A percentile compares a stretch with the other conserved stretches of the same genome.
phyloP scores from a whole-genome alignment of 2,888 invertebrate genomes.

The Habroteleia sp. region DNA sequence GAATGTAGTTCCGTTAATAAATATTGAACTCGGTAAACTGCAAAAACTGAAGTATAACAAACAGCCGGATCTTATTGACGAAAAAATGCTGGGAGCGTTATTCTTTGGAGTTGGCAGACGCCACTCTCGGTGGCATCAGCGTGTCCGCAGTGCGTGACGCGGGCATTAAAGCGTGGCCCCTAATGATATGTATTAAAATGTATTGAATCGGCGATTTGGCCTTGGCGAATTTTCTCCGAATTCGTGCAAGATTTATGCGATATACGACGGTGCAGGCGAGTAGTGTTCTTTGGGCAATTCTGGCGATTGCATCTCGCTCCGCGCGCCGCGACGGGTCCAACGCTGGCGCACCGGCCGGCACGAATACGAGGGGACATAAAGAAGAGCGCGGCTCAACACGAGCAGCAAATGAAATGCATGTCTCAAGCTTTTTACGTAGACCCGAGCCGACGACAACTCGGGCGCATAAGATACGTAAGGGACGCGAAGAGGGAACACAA shows the following conservation, averaged over 20 bases:
- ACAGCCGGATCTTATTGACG: neutral
- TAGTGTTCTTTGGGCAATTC: conserved; percentile 61
- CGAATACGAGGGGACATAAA: conserved; percentile 68
- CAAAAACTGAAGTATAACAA: too few relatives aligned
- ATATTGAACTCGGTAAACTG: too few relatives aligned
- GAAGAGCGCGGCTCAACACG: conserved; percentile 73
- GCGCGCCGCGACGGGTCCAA: conserved; percentile 41
- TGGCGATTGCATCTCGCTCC: conserved; percentile 60
- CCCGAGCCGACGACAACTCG: conserved; percentile 68
- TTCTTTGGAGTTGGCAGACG: conserved; percentile 7
- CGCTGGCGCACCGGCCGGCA: conserved; percentile 30
- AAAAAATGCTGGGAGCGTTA: conserved; percentile 1
- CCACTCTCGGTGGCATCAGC: conserved; percentile 21
- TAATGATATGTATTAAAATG: conserved; percentile 59
- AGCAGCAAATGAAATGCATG: conserved; percentile 77
- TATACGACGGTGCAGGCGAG: conserved; percentile 48
- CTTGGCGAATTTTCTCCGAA: conserved; percentile 63
- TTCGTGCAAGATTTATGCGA: conserved; percentile 61
- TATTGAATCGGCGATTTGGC: conserved; percentile 49
- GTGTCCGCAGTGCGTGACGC: conserved; percentile 39
- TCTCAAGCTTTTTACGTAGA: conserved; percentile 74
- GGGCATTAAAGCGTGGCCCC: conserved; percentile 38
- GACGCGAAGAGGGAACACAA: neutral
- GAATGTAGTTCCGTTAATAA: too few relatives aligned
- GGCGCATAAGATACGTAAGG: conserved; percentile 16